phyloP scores from a whole-genome alignment of 1,140 invertebrate genomes.

The Nebria ingens region DNA sequence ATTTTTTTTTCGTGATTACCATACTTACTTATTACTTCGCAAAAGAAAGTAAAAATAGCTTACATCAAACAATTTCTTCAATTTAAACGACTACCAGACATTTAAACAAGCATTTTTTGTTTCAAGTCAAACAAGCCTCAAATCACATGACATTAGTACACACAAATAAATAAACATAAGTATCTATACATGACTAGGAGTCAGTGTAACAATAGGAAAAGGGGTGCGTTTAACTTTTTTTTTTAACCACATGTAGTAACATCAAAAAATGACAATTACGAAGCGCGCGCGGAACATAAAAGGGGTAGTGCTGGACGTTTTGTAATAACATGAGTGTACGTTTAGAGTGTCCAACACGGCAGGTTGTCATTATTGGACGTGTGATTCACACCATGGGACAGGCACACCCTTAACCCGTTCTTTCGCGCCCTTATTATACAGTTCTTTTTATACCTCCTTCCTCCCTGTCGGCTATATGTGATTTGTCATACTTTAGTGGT shows the following conservation, averaged over 20 bases:
- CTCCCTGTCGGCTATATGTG: no score
- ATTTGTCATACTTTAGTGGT: no score
- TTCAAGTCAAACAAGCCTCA: not conserved
- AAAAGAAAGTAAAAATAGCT: not conserved
- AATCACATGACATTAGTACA: not conserved
- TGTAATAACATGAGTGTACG: not conserved
- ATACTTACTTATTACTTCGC: no score
- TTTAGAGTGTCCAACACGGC: not conserved
- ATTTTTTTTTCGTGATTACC: no score
- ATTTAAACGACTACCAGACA: not conserved
- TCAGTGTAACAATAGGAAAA: not conserved
- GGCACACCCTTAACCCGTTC: not conserved
- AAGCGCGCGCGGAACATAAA: not conserved
- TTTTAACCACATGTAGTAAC: not conserved
- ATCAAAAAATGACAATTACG: not conserved
- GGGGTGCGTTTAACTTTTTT: not conserved
- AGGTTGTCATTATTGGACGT: not conserved
- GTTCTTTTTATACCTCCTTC: no score
- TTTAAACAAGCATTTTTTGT: not conserved
- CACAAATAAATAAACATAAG: not conserved
- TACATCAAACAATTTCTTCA: not conserved
- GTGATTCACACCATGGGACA: not conserved
- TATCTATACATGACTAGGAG: not conserved
- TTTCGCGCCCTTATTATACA: not conserved
- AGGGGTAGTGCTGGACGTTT: not conserved